Conservation (phyloP, 2,113 vertebrate species). For the Centropus bengalensis region DNA sequence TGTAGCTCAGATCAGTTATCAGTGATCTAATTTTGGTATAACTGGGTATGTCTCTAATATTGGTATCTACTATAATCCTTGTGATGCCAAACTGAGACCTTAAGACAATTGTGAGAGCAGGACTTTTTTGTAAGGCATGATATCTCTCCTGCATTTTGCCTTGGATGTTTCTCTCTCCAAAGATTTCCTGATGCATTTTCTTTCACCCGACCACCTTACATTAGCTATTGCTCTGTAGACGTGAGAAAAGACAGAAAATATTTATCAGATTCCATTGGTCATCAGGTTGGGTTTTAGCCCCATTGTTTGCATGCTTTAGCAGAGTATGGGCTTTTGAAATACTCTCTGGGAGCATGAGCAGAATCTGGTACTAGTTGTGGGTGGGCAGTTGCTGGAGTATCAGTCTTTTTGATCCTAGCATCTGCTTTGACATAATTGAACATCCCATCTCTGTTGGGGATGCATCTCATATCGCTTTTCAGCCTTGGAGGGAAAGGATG, state of each 20-base stretch:
- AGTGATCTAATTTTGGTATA: neutral
- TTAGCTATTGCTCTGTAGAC: neutral
- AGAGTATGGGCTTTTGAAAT: neutral
- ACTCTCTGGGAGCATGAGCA: neutral
- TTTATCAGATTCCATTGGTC: neutral
- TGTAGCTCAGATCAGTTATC: neutral
- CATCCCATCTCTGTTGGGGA: rapidly evolving
- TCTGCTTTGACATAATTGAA: neutral
- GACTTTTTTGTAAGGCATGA: neutral
- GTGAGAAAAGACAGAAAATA: neutral
- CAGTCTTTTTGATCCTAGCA: neutral
- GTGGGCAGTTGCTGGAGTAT: too few relatives aligned
- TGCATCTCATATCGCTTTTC: neutral
- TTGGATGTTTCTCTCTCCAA: neutral
- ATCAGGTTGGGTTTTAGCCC: neutral
- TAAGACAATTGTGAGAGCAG: neutral
- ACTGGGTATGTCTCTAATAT: neutral
- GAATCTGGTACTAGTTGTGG: neutral
- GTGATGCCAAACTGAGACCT: neutral
- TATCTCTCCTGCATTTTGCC: neutral
- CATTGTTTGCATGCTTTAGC: neutral
- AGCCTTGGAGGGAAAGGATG: neutral
- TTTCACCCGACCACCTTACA: neutral
- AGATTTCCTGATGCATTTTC: neutral
- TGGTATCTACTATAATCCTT: neutral